A percentile compares a stretch with the other conserved stretches of the same genome.
phyloP scores from a whole-genome alignment of 2,797 vertebrate genomes.

The Liasis olivaceus region DNA sequence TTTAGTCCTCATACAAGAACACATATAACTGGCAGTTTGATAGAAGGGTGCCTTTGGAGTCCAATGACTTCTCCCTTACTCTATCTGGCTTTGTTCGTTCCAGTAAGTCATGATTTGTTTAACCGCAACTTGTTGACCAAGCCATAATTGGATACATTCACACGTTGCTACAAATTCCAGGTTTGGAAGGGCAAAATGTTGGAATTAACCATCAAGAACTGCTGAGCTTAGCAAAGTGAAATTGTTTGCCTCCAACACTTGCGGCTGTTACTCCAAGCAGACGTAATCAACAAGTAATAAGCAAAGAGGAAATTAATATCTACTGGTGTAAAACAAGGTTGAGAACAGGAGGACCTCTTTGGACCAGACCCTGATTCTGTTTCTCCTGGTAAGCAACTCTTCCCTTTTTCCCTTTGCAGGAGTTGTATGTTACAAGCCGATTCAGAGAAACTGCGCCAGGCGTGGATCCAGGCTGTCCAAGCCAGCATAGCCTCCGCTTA shows the following conservation, averaged over 20 bases:
- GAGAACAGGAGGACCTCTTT: neutral
- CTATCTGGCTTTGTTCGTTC: neutral
- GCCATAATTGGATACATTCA: neutral
- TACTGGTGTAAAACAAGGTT: neutral
- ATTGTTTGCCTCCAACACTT: neutral
- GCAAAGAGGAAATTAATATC: neutral
- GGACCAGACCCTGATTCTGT: neutral
- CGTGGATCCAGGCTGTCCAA: slow-evolving; percentile 96
- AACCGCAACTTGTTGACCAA: neutral
- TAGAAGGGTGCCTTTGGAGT: neutral
- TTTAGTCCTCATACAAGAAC: neutral
- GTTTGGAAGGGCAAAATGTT: neutral
- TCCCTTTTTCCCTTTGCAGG: slow-evolving; percentile 68
- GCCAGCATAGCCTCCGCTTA: slow-evolving; percentile 97
- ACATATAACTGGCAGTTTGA: too few species aligned
- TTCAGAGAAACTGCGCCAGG: slow-evolving; percentile 91
- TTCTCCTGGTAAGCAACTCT: too few species aligned
- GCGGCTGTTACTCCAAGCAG: neutral
- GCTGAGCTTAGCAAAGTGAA: neutral
- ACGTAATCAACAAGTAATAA: neutral
- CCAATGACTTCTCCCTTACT: neutral
- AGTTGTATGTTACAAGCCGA: slow-evolving; percentile 99
- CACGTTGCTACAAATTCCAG: neutral
- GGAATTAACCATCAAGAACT: neutral
- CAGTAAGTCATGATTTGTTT: neutral